These are phyloP conservation scores for Ladona fulva DNA, from an alignment of 1,140 invertebrate species.

Conservation along the genomic window DNA sequence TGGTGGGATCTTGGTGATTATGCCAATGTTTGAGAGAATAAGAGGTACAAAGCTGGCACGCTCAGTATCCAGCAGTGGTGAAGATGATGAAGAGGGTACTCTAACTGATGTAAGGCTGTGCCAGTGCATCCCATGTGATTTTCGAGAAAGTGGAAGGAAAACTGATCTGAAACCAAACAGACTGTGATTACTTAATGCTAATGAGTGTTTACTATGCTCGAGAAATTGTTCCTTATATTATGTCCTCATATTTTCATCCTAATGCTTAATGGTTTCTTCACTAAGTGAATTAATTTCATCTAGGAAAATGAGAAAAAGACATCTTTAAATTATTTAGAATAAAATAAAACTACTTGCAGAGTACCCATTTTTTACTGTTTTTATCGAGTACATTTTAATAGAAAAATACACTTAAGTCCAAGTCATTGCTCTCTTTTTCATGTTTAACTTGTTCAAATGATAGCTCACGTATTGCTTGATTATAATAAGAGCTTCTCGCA, in stretches of 20 bases:
- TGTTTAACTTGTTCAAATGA: not conserved
- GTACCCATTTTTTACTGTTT: not conserved
- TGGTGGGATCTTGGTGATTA: conserved; percentile 62
- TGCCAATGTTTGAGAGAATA: conserved; percentile 43
- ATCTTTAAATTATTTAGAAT: not conserved
- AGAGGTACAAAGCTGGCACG: not conserved
- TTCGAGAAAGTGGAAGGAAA: not conserved
- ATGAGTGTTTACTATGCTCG: not conserved
- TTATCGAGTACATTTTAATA: not conserved
- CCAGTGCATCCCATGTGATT: not conserved
- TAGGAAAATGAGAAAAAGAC: not conserved
- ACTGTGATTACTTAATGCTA: not conserved
- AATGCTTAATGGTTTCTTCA: not conserved
- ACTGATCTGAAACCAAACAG: not conserved
- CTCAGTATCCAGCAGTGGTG: not conserved
- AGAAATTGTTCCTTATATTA: not conserved
- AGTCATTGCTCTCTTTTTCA: not conserved
- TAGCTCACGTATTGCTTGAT: not conserved
- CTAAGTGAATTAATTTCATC: not conserved
- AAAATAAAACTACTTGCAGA: not conserved
- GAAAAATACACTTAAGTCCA: not conserved
- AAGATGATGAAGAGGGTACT: not conserved
- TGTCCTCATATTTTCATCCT: not conserved
- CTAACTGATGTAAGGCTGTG: not conserved
- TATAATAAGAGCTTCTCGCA: not conserved